Evolutionary conservation across 1,140 invertebrate genomes (phyloP), one percentile per base, ranked within the genome.

Genomic region (Phenacoccus solenopsis): DNA sequence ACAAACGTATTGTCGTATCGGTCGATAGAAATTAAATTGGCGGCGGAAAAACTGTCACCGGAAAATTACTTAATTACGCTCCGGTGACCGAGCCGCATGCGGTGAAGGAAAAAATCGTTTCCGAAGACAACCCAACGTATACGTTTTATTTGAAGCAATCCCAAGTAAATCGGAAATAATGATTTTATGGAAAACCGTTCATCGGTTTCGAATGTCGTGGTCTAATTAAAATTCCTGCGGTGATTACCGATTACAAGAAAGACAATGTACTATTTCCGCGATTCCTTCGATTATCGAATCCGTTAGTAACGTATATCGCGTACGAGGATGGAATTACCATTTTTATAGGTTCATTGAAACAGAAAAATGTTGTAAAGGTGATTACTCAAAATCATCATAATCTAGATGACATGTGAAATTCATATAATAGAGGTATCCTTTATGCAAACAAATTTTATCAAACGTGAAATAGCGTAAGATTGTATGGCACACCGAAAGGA

Each of bases 391-490:
- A 64, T 10, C 59, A 25, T 25, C 59, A 27, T 64, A 64, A 64
- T 27, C 59, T 24, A 25, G 25, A 20, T 64, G 59, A 64, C 59
- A 64, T 64, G 59, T 64, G 59, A 64, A 64, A 64, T 64, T 64
- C 59, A 64, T 64, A n/a, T 49, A 49, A 16, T 64, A 64, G 25
- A n/a, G n/a, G n/a, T n/a, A 64, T 64, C 59, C 20, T 64, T 64
- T 64, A 64, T 64, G 25, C 25, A 64, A 64, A 64, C 59, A 64
- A 64, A 64, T 64, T 64, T 64, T 64, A 64, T 64, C 25, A 27
- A 64, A 64, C 59, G 59, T 64, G 13, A 64, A 64, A 64, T 49
- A 49, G 59, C 59, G 22, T 64, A 64, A n/a, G n/a, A n/a, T n/a
- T n/a, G n/a, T n/a, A n/a, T n/a, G n/a, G n/a, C n/a, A n/a, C 25